phyloP scores from a whole-genome alignment of 2,797 vertebrate genomes.

The Chaunax sp. region DNA sequence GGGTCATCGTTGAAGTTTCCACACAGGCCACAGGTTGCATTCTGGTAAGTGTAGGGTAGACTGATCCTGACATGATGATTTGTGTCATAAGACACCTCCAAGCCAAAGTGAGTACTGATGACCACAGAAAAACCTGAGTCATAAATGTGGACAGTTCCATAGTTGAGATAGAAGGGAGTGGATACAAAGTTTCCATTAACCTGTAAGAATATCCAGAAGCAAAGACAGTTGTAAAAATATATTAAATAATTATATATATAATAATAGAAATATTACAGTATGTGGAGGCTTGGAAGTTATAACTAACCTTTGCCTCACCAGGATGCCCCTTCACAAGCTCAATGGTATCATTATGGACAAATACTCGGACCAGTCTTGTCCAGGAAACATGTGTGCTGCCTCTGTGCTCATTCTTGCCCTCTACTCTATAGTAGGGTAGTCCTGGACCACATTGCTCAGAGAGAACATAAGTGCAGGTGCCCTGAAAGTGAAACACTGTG shows the following conservation, averaged over 20 bases:
- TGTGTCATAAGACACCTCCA: constrained; percentile 74
- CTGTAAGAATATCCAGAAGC: constrained; percentile 52
- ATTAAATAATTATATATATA: no score
- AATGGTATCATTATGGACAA: constrained; percentile 66
- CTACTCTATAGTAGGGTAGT: constrained; percentile 71
- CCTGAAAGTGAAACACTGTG: constrained; percentile 75
- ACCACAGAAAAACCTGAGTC: constrained; percentile 70
- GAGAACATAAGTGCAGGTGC: constrained; percentile 81
- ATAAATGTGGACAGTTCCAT: constrained; percentile 64
- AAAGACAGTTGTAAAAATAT: neutral
- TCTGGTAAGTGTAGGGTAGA: constrained; percentile 65
- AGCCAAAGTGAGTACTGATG: constrained; percentile 72
- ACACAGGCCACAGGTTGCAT: constrained; percentile 78
- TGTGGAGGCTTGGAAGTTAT: no score
- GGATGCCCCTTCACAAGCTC: constrained; percentile 72
- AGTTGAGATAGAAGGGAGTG: constrained; percentile 66
- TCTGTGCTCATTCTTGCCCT: constrained; percentile 77
- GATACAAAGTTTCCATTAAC: constrained; percentile 66
- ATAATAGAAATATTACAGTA: neutral
- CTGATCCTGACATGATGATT: constrained; percentile 60
- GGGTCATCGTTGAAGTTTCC: constrained; percentile 69
- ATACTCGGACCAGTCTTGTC: constrained; percentile 74
- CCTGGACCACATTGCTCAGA: constrained; percentile 64
- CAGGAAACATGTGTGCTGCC: constrained; percentile 70
- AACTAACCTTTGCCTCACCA: constrained; percentile 65